These are phyloP conservation scores for Conger conger DNA, from an alignment of 2,113 vertebrate species.

Conservation along the genomic window DNA sequence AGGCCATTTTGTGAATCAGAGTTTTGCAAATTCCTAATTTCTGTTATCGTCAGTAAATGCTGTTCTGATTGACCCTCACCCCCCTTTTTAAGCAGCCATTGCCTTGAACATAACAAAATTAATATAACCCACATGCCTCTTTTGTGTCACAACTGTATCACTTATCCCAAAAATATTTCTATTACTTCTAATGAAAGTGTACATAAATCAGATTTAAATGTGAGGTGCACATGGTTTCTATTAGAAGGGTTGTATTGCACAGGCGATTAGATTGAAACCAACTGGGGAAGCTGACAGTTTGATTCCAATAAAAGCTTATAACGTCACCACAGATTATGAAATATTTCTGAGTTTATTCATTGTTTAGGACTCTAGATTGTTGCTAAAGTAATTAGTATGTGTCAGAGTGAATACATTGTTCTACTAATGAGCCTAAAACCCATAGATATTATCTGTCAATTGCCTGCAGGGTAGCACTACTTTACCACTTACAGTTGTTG, in stretches of 20 bases:
- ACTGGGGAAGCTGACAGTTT: background rate
- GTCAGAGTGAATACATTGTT: background rate
- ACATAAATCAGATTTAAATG: background rate
- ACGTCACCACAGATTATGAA: background rate
- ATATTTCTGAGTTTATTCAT: constrained; percentile 9
- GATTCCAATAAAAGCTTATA: background rate
- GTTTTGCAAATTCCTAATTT: too few species aligned
- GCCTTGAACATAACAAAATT: background rate
- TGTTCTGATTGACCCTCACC: background rate
- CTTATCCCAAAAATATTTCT: background rate
- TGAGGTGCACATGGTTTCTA: background rate
- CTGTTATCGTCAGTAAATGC: too few species aligned
- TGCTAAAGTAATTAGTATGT: background rate
- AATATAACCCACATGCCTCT: background rate
- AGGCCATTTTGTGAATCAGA: too few species aligned
- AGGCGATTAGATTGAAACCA: constrained; percentile 17
- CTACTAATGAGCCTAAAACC: background rate
- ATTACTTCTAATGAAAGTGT: constrained; percentile 20
- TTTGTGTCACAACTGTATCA: background rate
- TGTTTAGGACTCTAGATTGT: background rate
- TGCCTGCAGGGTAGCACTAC: background rate
- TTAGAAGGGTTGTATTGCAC: constrained; percentile 15
- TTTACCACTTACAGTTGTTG: too few species aligned
- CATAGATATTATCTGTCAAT: background rate
- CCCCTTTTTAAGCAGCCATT: background rate